These are phyloP conservation scores for Syrphus vitripennis DNA, from an alignment of 2,888 invertebrate genomes.

Conservation along the genomic window DNA sequence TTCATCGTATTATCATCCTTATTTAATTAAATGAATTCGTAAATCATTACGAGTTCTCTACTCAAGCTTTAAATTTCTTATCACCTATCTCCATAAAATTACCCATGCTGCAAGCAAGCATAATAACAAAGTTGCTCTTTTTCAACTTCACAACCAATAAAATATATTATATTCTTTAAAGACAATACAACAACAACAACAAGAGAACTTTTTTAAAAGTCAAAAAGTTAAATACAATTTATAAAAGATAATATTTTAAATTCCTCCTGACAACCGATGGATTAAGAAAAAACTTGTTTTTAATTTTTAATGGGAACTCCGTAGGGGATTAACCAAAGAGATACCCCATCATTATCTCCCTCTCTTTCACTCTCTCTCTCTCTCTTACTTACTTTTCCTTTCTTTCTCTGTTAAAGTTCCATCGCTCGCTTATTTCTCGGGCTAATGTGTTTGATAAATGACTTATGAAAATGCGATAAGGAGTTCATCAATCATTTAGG, in stretches of 20 bases:
- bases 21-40: neutral
- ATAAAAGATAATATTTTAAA: slow-evolving; percentile 24
- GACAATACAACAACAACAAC: neutral
- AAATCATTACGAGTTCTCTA: neutral
- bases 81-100: neutral
- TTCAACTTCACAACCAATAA: neutral
- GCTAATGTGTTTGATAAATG: slow-evolving; percentile 58
- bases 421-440: slow-evolving; percentile 8
- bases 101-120: neutral
- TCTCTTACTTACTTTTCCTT: neutral
- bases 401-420: neutral
- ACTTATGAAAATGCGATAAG: slow-evolving; percentile 66
- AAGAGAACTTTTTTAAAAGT: neutral
- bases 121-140: neutral
- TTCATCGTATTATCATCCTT: neutral
- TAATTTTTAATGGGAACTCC: slow-evolving; percentile 33
- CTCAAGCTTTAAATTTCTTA: neutral
- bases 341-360: slow-evolving; percentile 50
- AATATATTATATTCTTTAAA: too few species aligned
- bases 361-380: neutral
- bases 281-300: slow-evolving; percentile 43
- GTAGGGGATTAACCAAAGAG: slow-evolving; percentile 39
- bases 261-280: slow-evolving; percentile 40
- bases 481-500: slow-evolving; percentile 65
- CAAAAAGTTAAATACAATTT: slow-evolving; percentile 1